Conservation (phyloP, 2,113 vertebrate species). For the Abramis brama region DNA sequence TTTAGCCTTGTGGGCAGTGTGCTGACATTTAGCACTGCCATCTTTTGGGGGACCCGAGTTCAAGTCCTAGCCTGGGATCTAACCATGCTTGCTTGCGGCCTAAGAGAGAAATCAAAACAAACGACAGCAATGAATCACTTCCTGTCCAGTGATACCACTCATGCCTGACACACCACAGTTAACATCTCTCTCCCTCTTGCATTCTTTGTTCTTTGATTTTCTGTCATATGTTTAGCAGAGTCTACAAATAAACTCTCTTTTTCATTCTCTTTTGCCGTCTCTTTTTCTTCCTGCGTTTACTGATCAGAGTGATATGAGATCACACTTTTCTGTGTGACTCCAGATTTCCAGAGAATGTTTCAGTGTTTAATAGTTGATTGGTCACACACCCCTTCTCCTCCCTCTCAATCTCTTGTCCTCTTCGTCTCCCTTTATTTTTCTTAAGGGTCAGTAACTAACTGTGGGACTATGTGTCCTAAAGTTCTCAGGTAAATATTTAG, state of each 20-base stretch:
- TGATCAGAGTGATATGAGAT: conserved; percentile 37
- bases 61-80: not conserved
- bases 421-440: not conserved
- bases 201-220: conserved; percentile 1
- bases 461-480: not conserved
- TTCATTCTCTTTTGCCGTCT: not conserved
- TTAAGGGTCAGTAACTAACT: not conserved
- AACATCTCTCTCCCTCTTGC: not conserved
- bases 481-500: conserved; percentile 21
- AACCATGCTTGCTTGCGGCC: not conserved
- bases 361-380: conserved; percentile 35
- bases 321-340: conserved; percentile 65
- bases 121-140: conserved; percentile 19
- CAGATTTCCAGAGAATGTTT: conserved; percentile 64
- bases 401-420: conserved; percentile 17
- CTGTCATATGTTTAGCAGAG: not conserved
- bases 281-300: not conserved
- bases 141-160: not conserved
- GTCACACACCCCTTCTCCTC: conserved; percentile 56
- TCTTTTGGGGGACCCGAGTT: too few species aligned
- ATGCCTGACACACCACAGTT: conserved; percentile 8
- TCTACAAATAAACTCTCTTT: not conserved
- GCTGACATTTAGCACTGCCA: too few species aligned
- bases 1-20: too few species aligned
- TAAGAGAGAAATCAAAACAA: conserved; percentile 40